These are phyloP conservation scores for Tragulus kanchil DNA, from an alignment of 2,113 vertebrate genomes.

Conservation along the genomic window DNA sequence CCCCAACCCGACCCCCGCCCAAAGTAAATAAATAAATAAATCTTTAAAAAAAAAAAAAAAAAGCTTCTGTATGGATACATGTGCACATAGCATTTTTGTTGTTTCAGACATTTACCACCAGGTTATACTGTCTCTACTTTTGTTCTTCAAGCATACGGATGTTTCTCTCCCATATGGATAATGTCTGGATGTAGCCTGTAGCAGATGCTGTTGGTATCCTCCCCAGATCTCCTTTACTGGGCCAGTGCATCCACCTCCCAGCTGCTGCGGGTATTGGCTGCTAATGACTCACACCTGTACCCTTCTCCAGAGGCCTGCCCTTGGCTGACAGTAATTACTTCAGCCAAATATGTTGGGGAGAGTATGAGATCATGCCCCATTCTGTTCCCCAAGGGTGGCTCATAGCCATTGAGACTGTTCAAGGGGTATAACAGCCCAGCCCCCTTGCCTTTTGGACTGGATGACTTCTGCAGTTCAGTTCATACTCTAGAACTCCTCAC, in stretches of 20 bases:
- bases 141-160: constrained; percentile 38
- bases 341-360: constrained; percentile 42
- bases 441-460: not conserved
- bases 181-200: constrained; percentile 54
- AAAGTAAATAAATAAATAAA: too few relatives aligned
- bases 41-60: too few relatives aligned
- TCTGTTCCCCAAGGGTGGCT: constrained; percentile 32
- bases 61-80: not conserved
- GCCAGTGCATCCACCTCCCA: constrained; percentile 73
- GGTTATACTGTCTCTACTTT: constrained; percentile 13
- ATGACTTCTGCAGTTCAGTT: not conserved
- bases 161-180: constrained; percentile 63
- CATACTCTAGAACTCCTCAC: not conserved
- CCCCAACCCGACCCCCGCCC: too few relatives aligned
- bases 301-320: constrained; percentile 62
- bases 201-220: constrained; percentile 67
- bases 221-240: constrained; percentile 69
- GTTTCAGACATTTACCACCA: constrained; percentile 14
- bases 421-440: not conserved
- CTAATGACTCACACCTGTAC: constrained; percentile 76
- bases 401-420: not conserved
- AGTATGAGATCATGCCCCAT: constrained; percentile 34
- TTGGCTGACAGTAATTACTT: constrained; percentile 68
- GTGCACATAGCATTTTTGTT: not conserved
- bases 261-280: constrained; percentile 68